phyloP scores from a whole-genome alignment of 2,797 vertebrate species.

The Dromococcyx pavoninus region DNA sequence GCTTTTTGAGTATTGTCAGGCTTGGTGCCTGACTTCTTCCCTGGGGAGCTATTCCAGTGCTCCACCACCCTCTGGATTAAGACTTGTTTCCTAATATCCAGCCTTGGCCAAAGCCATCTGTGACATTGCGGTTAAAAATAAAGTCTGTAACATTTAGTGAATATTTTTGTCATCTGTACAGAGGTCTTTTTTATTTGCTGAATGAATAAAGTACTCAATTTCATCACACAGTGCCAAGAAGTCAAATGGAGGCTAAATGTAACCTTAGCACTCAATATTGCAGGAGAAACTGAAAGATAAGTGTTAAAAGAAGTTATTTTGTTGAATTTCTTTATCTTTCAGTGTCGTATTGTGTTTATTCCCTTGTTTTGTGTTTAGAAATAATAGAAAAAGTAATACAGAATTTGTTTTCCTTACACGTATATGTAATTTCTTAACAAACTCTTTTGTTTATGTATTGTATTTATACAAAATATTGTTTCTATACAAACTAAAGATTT shows the following conservation, averaged over 20 bases:
- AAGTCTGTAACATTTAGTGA: background rate
- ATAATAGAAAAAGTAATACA: background rate
- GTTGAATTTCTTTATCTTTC: background rate
- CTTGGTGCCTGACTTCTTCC: too few relatives aligned
- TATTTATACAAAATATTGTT: too few relatives aligned
- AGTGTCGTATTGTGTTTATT: background rate
- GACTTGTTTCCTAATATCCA: too few relatives aligned
- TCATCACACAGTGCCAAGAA: background rate
- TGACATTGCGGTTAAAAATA: background rate
- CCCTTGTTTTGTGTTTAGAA: background rate
- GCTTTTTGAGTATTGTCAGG: too few relatives aligned
- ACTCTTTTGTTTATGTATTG: background rate
- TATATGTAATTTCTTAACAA: too few relatives aligned
- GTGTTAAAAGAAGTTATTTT: background rate
- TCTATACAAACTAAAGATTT: background rate
- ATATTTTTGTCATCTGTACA: background rate
- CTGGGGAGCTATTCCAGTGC: too few relatives aligned
- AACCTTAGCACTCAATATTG: background rate
- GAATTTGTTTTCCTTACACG: accelerated
- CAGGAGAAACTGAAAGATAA: background rate
- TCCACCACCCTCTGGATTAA: too few relatives aligned
- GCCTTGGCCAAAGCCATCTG: background rate
- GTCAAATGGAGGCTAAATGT: background rate
- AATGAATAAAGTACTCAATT: background rate
- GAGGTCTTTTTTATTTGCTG: background rate